Percentiles rank a stretch among this genome's conserved stretches.
Conservation (phyloP, 2,888 invertebrate genomes). For the Psococerastis gibbosa region DNA sequence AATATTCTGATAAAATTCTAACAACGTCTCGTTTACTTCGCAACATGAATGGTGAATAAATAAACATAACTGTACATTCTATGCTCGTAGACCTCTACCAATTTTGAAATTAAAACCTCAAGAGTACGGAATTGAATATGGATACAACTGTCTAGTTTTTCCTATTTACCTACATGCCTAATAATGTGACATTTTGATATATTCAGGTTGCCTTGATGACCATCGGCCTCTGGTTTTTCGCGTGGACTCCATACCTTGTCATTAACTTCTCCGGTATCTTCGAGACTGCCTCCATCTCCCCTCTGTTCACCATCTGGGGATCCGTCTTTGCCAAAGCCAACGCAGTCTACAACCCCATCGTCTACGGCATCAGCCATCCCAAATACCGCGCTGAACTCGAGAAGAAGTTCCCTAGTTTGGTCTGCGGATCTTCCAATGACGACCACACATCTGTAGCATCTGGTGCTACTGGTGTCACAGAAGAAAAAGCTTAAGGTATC, state of each 20-base stretch:
- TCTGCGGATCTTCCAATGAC: slow-evolving; percentile 38
- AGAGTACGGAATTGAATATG: no score
- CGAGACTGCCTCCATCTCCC: slow-evolving; percentile 49
- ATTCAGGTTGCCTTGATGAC: slow-evolving; percentile 58
- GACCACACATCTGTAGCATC: slow-evolving; percentile 46
- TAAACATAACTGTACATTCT: no score
- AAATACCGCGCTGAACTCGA: slow-evolving; percentile 58
- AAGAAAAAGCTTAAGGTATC: slow-evolving; percentile 33
- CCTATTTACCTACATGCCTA: no score
- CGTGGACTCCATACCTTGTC: slow-evolving; percentile 75
- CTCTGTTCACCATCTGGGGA: slow-evolving; percentile 71
- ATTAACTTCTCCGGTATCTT: slow-evolving; percentile 68
- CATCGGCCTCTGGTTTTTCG: slow-evolving; percentile 76
- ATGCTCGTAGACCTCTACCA: no score
- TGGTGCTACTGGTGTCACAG: slow-evolving; percentile 42
- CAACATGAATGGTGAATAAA: no score
- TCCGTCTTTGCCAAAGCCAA: slow-evolving; percentile 84
- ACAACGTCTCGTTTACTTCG: no score
- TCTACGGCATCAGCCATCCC: slow-evolving; percentile 74
- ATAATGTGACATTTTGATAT: no score
- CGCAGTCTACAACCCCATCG: slow-evolving; percentile 77
- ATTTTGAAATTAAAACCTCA: no score
- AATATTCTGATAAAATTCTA: no score
- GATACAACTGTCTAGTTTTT: no score
- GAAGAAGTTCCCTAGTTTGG: slow-evolving; percentile 56